Conservation (phyloP, 2,888 invertebrate genomes). For the Nesidiocoris tenuis region DNA sequence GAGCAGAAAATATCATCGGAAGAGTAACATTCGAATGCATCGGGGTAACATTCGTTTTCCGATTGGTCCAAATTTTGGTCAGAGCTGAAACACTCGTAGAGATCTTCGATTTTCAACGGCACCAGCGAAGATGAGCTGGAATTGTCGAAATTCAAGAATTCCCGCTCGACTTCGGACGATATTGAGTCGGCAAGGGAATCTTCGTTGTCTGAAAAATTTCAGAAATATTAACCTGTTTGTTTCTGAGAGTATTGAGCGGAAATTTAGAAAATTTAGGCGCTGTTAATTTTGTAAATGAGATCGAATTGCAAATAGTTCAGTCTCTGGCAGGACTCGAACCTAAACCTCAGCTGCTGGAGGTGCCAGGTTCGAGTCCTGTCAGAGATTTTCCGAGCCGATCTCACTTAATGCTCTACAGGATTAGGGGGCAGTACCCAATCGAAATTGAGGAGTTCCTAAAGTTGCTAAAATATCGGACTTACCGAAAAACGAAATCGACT, state of each 20-base stretch:
- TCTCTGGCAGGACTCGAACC: too few relatives aligned
- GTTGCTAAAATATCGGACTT: too few relatives aligned
- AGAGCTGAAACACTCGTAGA: not conserved
- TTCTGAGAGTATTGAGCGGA: too few relatives aligned
- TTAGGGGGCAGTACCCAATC: too few relatives aligned
- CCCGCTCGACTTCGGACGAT: constrained; percentile 44
- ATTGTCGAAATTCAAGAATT: constrained; percentile 40
- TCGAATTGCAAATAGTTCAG: too few relatives aligned
- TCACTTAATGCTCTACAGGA: too few relatives aligned
- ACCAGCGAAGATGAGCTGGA: constrained; percentile 6
- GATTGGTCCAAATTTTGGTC: not conserved
- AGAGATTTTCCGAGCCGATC: too few relatives aligned
- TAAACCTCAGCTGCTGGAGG: too few relatives aligned
- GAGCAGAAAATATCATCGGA: not conserved
- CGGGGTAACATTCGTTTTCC: not conserved
- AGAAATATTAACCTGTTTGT: not conserved
- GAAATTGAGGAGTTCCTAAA: too few relatives aligned
- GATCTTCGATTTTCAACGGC: constrained; percentile 12
- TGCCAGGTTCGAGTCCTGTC: too few relatives aligned
- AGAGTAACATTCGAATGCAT: not conserved
- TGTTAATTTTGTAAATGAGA: not conserved
- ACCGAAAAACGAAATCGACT: constrained; percentile 17
- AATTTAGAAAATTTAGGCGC: too few relatives aligned
- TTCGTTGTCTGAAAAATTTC: constrained; percentile 10
- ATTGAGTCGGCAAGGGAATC: constrained; percentile 33